These are phyloP conservation scores for Geotrupes spiniger DNA, from an alignment of 2,888 invertebrate genomes.

Conservation along the genomic window DNA sequence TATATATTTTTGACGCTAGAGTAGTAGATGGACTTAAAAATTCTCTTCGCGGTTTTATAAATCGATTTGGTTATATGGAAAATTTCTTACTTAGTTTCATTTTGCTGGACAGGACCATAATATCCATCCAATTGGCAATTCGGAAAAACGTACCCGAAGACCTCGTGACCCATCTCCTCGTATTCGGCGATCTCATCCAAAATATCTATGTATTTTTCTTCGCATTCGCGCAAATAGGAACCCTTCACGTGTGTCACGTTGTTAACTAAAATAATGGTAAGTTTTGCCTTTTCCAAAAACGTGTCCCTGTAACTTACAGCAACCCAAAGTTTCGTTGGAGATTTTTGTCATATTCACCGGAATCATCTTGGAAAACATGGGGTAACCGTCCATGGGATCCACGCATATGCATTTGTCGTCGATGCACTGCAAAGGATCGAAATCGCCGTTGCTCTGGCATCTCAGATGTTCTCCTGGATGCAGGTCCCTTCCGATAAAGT, in stretches of 20 bases:
- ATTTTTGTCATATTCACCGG: slow-evolving; percentile 41
- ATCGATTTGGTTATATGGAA: too few species aligned
- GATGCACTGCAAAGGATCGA: slow-evolving; percentile 65
- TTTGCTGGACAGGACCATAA: slow-evolving; percentile 50
- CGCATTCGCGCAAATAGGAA: slow-evolving; percentile 49
- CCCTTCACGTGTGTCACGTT: slow-evolving; percentile 41
- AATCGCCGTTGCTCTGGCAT: slow-evolving; percentile 66
- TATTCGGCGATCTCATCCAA: slow-evolving; percentile 40
- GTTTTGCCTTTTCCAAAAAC: background rate
- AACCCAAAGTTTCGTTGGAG: slow-evolving; percentile 40
- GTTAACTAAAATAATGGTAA: slow-evolving; percentile 41
- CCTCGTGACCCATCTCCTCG: slow-evolving; percentile 37
- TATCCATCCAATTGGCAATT: slow-evolving; percentile 55
- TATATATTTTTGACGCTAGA: too few species aligned
- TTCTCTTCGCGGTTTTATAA: too few species aligned
- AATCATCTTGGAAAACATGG: slow-evolving; percentile 38
- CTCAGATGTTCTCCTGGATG: slow-evolving; percentile 49
- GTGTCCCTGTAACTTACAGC: slow-evolving; percentile 43
- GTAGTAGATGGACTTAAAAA: too few species aligned
- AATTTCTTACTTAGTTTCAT: slow-evolving; percentile 41
- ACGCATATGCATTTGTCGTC: slow-evolving; percentile 62
- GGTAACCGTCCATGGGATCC: slow-evolving; percentile 54
- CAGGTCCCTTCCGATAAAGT: slow-evolving; percentile 47
- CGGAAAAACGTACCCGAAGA: slow-evolving; percentile 45
- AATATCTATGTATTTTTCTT: slow-evolving; percentile 40